Base-by-base conservation (phyloP, 2,113 vertebrate species). In the Crotalus horridus region DNA sequence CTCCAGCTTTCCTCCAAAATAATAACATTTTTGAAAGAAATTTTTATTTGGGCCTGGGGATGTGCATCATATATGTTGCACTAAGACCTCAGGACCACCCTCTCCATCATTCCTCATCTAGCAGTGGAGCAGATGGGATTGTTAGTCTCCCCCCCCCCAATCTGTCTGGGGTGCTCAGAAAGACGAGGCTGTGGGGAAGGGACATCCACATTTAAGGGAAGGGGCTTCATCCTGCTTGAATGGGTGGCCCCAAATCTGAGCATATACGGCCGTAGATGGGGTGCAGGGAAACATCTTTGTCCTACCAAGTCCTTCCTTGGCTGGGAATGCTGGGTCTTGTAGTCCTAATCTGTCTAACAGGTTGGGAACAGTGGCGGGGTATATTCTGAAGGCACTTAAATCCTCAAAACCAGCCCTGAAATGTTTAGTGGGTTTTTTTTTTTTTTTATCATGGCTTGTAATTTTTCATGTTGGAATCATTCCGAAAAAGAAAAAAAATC, bases 361-460 rank as follows among this genome's bases (percentile, higher is more conserved):
- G 15, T 3, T 81, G 33, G n/a, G 33, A 81, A 15, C n/a, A 0
- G 6, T 81, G 3, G 64, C 0, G 26, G 51, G 29, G 3, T 89
- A 86, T 61, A 54, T 11, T n/a, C 53, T 1, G 23, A n/a, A 93
- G 88, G 92, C 92, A 93, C 92, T 93, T 93, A 93, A 58, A 48
- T 24, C 61, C 4, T 69, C n/a, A 48, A 51, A 33, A 4, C 39
- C 10, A 0, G 6, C n/a, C 33, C 6, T 21, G 1, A 81, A 81
- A 4, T 39, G 10, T 39, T 51, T 20, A 2, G 46, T 59, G 55
- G 26, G 9, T 11, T 46, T 61, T 12, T 6, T 29, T 2, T 8
- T 11, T 11, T 64, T 64, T 51, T 51, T 9, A 51, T 51, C 86
- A 5, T 20, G 15, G 3, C 58, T 59, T 53, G 48, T 59, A 1